phyloP scores from a whole-genome alignment of 2,797 vertebrate genomes.

The Karalla daura region DNA sequence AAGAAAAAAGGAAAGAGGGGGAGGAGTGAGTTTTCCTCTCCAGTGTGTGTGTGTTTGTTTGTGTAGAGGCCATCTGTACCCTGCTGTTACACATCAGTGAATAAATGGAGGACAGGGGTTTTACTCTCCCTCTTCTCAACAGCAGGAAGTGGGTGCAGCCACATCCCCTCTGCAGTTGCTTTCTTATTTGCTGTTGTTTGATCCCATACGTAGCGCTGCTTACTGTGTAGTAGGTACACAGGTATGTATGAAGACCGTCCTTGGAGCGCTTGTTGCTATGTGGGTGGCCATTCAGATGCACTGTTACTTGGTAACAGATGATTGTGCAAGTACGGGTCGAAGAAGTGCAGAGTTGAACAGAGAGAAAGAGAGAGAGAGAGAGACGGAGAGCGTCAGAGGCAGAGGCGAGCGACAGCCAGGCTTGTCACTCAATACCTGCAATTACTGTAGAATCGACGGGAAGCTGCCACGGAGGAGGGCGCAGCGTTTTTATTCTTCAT shows the following conservation, averaged over 20 bases:
- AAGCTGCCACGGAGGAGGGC: background rate
- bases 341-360: constrained; percentile 51
- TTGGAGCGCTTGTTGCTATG: constrained; percentile 71
- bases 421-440: constrained; percentile 45
- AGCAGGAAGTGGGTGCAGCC: background rate
- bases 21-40: background rate
- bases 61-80: constrained; percentile 37
- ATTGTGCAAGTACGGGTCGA: constrained; percentile 60
- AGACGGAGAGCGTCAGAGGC: constrained; percentile 18
- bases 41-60: constrained; percentile 3
- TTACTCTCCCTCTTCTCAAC: constrained; percentile 8
- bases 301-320: constrained; percentile 80
- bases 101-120: constrained; percentile 23
- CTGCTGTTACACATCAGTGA: constrained; percentile 46
- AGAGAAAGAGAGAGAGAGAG: constrained; percentile 23
- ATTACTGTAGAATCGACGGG: constrained; percentile 7
- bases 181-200: constrained; percentile 1
- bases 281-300: constrained; percentile 68
- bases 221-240: constrained; percentile 30
- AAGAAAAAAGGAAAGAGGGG: constrained; percentile 18
- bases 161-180: background rate
- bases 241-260: constrained; percentile 47
- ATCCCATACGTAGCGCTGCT: no score
- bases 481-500: background rate
- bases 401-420: constrained; percentile 9